Evolutionary conservation across 2,113 vertebrate species (phyloP).

Genomic region (Gallinago paraguaiae): DNA sequence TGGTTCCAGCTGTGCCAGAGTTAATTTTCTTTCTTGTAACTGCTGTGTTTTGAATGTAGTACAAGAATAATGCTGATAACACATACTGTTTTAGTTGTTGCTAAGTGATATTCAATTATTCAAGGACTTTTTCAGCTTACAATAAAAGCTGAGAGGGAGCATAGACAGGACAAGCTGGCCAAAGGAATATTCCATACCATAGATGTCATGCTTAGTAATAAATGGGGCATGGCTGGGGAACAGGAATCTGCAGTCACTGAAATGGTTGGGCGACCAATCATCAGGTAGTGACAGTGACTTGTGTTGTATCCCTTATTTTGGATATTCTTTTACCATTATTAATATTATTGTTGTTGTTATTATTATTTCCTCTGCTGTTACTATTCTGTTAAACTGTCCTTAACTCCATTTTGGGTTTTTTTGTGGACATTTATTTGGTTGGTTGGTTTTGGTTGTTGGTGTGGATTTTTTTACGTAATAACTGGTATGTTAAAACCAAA

Average conservation of each 20-base stretch:
- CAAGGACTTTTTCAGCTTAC: not conserved
- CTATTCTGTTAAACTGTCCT: not conserved
- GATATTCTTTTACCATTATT: not conserved
- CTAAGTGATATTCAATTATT: not conserved
- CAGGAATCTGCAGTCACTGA: not conserved
- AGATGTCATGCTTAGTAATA: not conserved
- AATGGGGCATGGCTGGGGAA: not conserved
- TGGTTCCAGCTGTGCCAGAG: not conserved
- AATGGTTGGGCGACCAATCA: not conserved
- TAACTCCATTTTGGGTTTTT: fast-evolving
- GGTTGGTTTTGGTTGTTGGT: not conserved
- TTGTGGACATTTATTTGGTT: not conserved
- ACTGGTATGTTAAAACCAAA: not conserved
- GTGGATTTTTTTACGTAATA: not conserved
- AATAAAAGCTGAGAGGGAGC: not conserved
- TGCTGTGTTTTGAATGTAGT: not conserved
- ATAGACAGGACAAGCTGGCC: not conserved
- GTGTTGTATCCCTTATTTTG: not conserved
- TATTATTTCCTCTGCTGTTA: not conserved
- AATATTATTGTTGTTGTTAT: not conserved
- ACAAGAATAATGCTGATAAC: not conserved
- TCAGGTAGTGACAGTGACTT: not conserved
- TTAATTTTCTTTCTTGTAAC: not conserved
- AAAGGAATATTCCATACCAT: not conserved
- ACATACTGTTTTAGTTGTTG: not conserved